Evolutionary conservation across 1,140 invertebrate species (phyloP).

Genomic region (Bombus confusus): DNA sequence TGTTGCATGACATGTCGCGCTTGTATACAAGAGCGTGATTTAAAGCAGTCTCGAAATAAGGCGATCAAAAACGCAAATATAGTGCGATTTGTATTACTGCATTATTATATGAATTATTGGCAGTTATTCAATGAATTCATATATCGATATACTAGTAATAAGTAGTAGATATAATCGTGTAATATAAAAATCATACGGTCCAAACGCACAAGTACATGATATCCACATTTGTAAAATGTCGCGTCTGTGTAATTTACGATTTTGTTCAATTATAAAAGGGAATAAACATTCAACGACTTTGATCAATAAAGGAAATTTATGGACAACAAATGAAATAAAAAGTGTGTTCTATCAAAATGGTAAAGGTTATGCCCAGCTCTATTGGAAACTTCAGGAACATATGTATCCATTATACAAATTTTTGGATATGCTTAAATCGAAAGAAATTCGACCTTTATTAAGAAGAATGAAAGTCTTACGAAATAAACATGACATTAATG

Average conservation of each 20-base stretch:
- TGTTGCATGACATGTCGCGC: neutral
- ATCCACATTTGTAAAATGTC: slow-evolving; percentile 61
- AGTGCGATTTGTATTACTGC: neutral
- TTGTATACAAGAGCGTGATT: neutral
- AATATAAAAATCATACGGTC: slow-evolving; percentile 19
- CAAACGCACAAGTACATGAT: neutral
- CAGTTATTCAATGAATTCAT: slow-evolving; percentile 21
- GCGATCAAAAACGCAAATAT: slow-evolving; percentile 4
- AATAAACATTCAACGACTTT: slow-evolving; percentile 20
- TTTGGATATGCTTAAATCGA: slow-evolving; percentile 29
- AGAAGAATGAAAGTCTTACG: slow-evolving; percentile 14
- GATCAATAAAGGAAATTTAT: slow-evolving; percentile 21
- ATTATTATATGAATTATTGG: slow-evolving; percentile 10
- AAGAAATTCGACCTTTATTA: neutral
- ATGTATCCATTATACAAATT: slow-evolving; percentile 47
- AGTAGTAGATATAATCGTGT: neutral
- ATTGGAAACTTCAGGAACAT: slow-evolving; percentile 8
- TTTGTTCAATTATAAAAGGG: slow-evolving; percentile 34
- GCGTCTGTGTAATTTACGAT: slow-evolving; percentile 53
- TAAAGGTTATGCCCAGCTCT: slow-evolving; percentile 65
- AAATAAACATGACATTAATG: slow-evolving; percentile 13
- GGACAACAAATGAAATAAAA: slow-evolving; percentile 5
- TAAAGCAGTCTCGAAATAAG: neutral
- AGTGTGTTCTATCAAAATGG: neutral
- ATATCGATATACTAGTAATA: neutral